Evolutionary conservation across 1,140 invertebrate species (phyloP).

Genomic region (Hyles vespertilio): DNA sequence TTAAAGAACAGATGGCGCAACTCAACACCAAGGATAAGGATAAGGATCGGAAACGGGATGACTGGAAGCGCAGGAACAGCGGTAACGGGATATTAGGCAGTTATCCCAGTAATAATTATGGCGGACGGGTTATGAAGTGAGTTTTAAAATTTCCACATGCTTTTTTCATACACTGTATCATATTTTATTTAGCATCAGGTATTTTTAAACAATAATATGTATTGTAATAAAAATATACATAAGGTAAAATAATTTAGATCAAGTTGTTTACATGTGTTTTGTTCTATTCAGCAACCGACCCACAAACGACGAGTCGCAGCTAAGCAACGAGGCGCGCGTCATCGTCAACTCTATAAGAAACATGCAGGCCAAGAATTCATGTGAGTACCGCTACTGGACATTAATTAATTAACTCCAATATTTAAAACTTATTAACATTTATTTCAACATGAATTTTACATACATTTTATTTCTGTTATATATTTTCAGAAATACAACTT

Average conservation of each 20-base stretch:
- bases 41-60: constrained; percentile 23
- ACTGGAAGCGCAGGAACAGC: constrained; percentile 33
- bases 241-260: no score
- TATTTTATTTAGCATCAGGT: not conserved
- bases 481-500: no score
- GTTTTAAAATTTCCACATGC: constrained; percentile 4
- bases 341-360: constrained; percentile 57
- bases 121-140: constrained; percentile 34
- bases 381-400: constrained; percentile 29
- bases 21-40: constrained; percentile 31
- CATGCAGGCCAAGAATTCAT: constrained; percentile 51
- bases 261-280: not conserved
- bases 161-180: not conserved
- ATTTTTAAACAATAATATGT: no score
- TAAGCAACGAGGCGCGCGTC: constrained; percentile 52
- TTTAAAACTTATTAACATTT: no score
- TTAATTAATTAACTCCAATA: no score
- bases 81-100: constrained; percentile 51
- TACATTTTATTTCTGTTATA: no score
- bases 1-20: constrained; percentile 51
- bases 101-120: constrained; percentile 34
- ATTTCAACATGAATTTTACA: no score
- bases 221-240: no score
- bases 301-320: constrained; percentile 35
- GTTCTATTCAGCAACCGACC: constrained; percentile 19